Evolutionary conservation across 2,113 vertebrate genomes (phyloP).

Genomic region (human (Homo sapiens)): GRCh38 chr5:163350001-163350500

Average conservation of each 20-base stretch:
- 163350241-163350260: constrained; percentile 79
- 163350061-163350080: neutral
- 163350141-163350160: neutral
- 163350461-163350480: neutral
- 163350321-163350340: constrained; percentile 84
- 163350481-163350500: neutral
- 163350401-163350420: constrained; percentile 56
- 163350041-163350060: neutral
- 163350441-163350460: constrained; percentile 43
- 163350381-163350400: constrained; percentile 61
- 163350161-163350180: neutral
- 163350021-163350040: neutral
- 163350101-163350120: neutral
- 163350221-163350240: constrained; percentile 76
- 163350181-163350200: constrained; percentile 47
- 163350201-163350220: constrained; percentile 70
- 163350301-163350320: constrained; percentile 80
- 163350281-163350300: constrained; percentile 81
- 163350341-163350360: constrained; percentile 73
- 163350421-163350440: constrained; percentile 50
- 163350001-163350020: neutral
- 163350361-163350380: constrained; percentile 69
- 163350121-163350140: neutral
- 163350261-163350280: constrained; percentile 79
- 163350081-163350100: neutral